Conservation (phyloP, 1,140 invertebrate genomes). For the Trachymyrmex cornetzi region DNA sequence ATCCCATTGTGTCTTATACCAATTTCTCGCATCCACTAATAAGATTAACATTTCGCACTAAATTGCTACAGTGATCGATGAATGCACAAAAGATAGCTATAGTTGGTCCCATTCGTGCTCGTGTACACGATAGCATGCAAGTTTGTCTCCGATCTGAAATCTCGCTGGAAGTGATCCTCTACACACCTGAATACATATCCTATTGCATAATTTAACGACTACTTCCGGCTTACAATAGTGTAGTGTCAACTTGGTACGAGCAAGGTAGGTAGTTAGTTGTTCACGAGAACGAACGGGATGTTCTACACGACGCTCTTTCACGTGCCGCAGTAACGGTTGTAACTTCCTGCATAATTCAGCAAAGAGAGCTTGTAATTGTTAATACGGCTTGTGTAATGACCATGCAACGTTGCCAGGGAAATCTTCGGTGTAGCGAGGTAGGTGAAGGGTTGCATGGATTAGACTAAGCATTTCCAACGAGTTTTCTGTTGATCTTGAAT, state of each 20-base stretch:
- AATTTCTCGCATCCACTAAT: not conserved
- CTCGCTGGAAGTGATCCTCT: conserved; percentile 65
- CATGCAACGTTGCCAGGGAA: conserved; percentile 36
- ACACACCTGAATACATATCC: conserved; percentile 73
- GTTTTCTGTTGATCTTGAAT: conserved; percentile 18
- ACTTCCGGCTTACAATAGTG: conserved; percentile 74
- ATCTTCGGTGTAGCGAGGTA: conserved; percentile 66
- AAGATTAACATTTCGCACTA: conserved; percentile 27
- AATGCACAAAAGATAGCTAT: not conserved
- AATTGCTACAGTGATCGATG: conserved; percentile 14
- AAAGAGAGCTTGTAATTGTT: conserved; percentile 62
- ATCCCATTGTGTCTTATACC: not conserved
- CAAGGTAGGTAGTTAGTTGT: conserved; percentile 67
- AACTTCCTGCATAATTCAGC: conserved; percentile 71
- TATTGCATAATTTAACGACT: conserved; percentile 79
- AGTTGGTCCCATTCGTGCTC: not conserved
- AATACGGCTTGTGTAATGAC: conserved; percentile 42
- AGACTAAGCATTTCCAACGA: not conserved
- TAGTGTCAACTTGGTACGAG: conserved; percentile 68
- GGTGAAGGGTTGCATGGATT: conserved; percentile 66
- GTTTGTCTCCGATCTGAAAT: conserved; percentile 77
- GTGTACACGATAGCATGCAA: conserved; percentile 62
- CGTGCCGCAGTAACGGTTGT: conserved; percentile 26
- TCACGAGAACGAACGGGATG: conserved; percentile 57
- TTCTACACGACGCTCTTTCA: conserved; percentile 57